Conservation (phyloP, 2,113 vertebrate species). For the Nesogale talazaci region DNA sequence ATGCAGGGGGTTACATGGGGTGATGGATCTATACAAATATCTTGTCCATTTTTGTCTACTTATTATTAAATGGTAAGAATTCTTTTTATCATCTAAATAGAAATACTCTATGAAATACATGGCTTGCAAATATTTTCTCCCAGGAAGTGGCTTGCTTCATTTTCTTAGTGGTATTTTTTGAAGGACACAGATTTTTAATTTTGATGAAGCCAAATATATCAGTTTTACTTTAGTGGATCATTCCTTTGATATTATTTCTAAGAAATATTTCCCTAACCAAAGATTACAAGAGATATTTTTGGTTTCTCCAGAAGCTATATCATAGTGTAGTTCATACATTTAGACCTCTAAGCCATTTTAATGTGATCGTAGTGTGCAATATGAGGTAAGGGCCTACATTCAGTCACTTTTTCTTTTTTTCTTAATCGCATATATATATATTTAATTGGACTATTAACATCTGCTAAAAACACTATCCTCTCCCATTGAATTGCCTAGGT, state of each 20-base stretch:
- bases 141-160: not conserved
- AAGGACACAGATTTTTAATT: not conserved
- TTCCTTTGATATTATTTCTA: conserved; percentile 1
- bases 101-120: not conserved
- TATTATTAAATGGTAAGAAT: not conserved
- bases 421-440: no score
- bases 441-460: no score
- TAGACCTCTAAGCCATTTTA: no score
- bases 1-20: no score
- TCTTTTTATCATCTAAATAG: not conserved
- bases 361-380: no score
- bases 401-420: no score
- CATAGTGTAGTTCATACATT: no score
- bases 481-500: no score
- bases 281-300: not conserved
- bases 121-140: not conserved
- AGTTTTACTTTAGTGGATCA: not conserved
- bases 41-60: not conserved
- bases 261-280: not conserved
- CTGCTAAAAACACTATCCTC: no score
- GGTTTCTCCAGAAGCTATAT: no score
- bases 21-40: not conserved
- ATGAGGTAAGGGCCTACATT: no score
- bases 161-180: conserved; percentile 15
- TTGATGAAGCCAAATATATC: not conserved